These are phyloP conservation scores for Drosophila sturtevanti DNA, from an alignment of 1,140 invertebrate species.

Conservation along the genomic window DNA sequence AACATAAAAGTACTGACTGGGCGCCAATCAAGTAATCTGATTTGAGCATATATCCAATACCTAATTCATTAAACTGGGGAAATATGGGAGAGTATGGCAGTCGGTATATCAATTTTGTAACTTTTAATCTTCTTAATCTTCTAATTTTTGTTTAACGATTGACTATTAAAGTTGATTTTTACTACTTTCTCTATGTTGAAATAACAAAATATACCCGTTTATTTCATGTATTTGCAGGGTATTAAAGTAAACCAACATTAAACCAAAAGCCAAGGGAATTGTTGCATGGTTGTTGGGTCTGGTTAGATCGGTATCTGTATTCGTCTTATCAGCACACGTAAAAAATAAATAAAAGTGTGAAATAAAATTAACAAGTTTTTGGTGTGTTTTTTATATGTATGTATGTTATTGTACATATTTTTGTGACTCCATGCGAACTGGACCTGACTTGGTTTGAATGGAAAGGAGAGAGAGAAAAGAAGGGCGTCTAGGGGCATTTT, in stretches of 20 bases:
- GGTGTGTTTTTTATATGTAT: background rate
- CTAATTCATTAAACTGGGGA: slow-evolving; percentile 1
- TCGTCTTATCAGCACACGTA: slow-evolving; percentile 66
- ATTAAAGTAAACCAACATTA: slow-evolving; percentile 4
- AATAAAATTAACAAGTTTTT: slow-evolving; percentile 22
- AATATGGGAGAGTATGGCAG: slow-evolving; percentile 13
- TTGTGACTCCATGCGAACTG: slow-evolving; percentile 15
- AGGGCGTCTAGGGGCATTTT: background rate
- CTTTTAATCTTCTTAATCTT: too few species aligned
- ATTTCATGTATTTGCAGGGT: background rate
- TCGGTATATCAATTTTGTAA: too few species aligned
- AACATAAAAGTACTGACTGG: background rate
- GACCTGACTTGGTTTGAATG: slow-evolving; percentile 54
- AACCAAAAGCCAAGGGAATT: background rate
- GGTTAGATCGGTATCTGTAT: slow-evolving; percentile 8
- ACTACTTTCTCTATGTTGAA: too few species aligned
- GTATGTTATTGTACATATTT: background rate
- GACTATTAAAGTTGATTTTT: too few species aligned
- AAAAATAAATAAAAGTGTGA: slow-evolving; percentile 55
- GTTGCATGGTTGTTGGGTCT: background rate
- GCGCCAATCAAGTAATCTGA: background rate
- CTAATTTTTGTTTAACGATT: too few species aligned
- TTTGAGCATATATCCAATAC: too few species aligned
- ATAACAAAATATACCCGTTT: background rate
- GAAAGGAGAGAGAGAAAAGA: background rate